Evolutionary conservation across 2,888 invertebrate genomes (phyloP).

Genomic region (Lepeophtheirus nordmannii): DNA sequence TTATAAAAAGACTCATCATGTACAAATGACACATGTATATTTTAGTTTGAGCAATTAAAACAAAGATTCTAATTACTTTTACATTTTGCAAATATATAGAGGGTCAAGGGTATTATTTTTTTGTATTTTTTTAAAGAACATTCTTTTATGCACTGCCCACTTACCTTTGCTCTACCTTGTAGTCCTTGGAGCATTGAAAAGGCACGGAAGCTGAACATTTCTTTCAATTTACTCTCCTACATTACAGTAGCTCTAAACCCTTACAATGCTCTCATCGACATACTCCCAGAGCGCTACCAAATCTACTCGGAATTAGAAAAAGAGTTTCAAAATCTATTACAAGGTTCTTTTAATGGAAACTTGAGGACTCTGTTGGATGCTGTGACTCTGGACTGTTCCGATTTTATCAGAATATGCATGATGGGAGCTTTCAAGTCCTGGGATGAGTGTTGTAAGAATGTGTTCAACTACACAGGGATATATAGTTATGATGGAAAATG

Average conservation of each 20-base stretch:
- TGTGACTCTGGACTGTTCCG: not conserved
- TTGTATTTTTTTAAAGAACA: not conserved
- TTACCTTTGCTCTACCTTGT: not conserved
- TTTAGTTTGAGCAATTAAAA: no score
- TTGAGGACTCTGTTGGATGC: not conserved
- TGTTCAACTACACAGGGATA: not conserved
- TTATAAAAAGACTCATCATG: not conserved
- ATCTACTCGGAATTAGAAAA: not conserved
- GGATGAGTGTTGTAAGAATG: not conserved
- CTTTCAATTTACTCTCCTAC: not conserved
- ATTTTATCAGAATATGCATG: not conserved
- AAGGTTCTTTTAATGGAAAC: not conserved
- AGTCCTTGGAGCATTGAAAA: not conserved
- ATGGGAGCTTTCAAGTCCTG: not conserved
- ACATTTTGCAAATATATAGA: no score
- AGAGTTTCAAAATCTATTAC: not conserved
- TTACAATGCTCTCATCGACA: not conserved
- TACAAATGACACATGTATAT: no score
- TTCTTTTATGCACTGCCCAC: not conserved
- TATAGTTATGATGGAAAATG: not conserved
- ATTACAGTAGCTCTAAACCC: slow-evolving; percentile 1
- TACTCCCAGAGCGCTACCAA: not conserved
- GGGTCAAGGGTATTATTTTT: no score
- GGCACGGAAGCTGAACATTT: slow-evolving; percentile 1
- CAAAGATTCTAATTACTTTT: no score